Conservation (phyloP, 2,113 vertebrate genomes). For the Bothrops jararaca region DNA sequence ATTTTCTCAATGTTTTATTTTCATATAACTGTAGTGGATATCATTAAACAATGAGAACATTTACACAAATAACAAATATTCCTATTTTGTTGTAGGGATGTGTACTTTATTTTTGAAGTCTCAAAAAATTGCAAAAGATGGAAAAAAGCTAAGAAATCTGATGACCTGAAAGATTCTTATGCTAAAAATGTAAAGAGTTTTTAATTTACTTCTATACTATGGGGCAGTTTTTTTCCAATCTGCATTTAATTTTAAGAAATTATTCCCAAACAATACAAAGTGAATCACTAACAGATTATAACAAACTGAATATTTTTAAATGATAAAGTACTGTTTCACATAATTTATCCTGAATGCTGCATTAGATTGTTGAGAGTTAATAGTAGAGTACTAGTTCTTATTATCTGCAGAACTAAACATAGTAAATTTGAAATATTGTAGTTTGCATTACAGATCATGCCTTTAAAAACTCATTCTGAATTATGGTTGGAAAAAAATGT, state of each 20-base stretch:
- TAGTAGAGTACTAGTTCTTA: constrained; percentile 32
- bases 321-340: constrained; percentile 35
- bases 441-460: constrained; percentile 53
- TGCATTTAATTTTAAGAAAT: constrained; percentile 32
- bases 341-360: constrained; percentile 23
- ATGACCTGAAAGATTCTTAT: neutral
- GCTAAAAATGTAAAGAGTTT: neutral
- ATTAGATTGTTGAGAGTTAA: constrained; percentile 48
- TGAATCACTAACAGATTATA: constrained; percentile 24
- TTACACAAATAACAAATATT: constrained; percentile 36
- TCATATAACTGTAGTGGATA: constrained; percentile 47
- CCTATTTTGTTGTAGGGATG: constrained; percentile 63
- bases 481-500: constrained; percentile 36
- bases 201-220: neutral
- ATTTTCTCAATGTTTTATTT: constrained; percentile 61
- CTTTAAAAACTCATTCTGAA: constrained; percentile 39
- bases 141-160: neutral
- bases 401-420: constrained; percentile 53
- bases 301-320: constrained; percentile 38
- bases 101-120: constrained; percentile 56
- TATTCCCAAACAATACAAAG: constrained; percentile 32
- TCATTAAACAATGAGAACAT: constrained; percentile 53
- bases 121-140: constrained; percentile 41
- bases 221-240: constrained; percentile 44
- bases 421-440: constrained; percentile 43